Conservation (phyloP, 2,797 vertebrate genomes). For the Ispidina lecontei region DNA sequence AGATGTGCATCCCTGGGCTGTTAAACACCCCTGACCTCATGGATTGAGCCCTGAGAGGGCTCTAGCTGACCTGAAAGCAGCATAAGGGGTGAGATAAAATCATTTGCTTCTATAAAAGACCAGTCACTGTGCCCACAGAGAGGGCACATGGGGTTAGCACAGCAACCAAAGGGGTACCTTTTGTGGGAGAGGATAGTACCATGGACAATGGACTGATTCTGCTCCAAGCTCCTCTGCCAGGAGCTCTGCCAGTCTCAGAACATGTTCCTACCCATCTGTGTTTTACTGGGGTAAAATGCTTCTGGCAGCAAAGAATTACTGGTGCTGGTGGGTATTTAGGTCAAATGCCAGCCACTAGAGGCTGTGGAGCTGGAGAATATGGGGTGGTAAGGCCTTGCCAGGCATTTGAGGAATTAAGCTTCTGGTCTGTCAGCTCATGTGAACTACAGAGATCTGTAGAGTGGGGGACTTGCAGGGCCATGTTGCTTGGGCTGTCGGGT, state of each 20-base stretch:
- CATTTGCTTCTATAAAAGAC: neutral
- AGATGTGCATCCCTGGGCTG: neutral
- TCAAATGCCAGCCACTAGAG: neutral
- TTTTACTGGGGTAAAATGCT: neutral
- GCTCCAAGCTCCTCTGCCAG: neutral
- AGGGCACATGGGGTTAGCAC: neutral
- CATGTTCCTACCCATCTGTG: neutral
- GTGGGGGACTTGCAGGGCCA: neutral
- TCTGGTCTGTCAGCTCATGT: neutral
- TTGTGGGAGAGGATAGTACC: neutral
- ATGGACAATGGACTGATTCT: neutral
- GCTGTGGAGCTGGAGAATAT: neutral
- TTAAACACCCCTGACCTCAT: neutral
- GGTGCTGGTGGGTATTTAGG: neutral
- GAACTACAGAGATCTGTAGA: neutral
- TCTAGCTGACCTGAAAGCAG: neutral
- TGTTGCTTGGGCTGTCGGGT: neutral
- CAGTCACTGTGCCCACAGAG: neutral
- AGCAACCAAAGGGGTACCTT: neutral
- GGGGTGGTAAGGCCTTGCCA: neutral
- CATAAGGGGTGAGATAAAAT: conserved; percentile 12
- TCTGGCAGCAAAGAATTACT: neutral
- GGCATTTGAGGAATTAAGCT: neutral
- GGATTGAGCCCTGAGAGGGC: neutral
- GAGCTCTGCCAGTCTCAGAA: neutral